Percentiles rank a stretch among this genome's conserved stretches.
Evolutionary conservation across 2,888 invertebrate genomes (phyloP).

Genomic region (Parascotia fuliginaria): DNA sequence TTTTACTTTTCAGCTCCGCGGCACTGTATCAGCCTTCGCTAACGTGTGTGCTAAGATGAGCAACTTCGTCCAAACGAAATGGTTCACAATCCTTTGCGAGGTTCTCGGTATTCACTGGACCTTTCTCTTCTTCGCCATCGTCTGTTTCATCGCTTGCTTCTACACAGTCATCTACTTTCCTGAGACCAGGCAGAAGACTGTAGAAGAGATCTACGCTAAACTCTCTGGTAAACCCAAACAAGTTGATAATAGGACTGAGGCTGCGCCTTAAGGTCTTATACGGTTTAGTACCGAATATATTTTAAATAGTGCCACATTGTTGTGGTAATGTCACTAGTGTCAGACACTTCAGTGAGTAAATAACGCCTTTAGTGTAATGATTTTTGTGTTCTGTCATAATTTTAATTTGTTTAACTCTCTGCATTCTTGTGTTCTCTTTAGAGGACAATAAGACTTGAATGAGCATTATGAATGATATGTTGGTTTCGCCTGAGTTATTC

Average conservation of each 20-base stretch:
- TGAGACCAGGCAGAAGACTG: slow-evolving; percentile 71
- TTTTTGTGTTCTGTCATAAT: too few relatives aligned
- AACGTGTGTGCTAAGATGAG: slow-evolving; percentile 77
- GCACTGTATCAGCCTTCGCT: slow-evolving; percentile 75
- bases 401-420: too few relatives aligned
- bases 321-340: neutral
- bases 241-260: slow-evolving; percentile 50
- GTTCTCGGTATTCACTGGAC: slow-evolving; percentile 77
- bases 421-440: too few relatives aligned
- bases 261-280: slow-evolving; percentile 53
- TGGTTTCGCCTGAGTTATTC: neutral
- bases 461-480: neutral
- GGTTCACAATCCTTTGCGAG: slow-evolving; percentile 72
- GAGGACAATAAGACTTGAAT: neutral
- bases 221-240: slow-evolving; percentile 55
- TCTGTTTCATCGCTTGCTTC: slow-evolving; percentile 68
- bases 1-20: slow-evolving; percentile 66
- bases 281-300: too few relatives aligned
- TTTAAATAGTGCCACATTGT: neutral
- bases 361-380: neutral
- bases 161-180: slow-evolving; percentile 71
- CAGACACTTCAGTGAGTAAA: neutral
- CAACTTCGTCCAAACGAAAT: slow-evolving; percentile 79
- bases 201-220: slow-evolving; percentile 75
- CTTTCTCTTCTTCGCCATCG: slow-evolving; percentile 70